phyloP scores from a whole-genome alignment of 2,113 vertebrate species.

The Leptodactylus fuscus region DNA sequence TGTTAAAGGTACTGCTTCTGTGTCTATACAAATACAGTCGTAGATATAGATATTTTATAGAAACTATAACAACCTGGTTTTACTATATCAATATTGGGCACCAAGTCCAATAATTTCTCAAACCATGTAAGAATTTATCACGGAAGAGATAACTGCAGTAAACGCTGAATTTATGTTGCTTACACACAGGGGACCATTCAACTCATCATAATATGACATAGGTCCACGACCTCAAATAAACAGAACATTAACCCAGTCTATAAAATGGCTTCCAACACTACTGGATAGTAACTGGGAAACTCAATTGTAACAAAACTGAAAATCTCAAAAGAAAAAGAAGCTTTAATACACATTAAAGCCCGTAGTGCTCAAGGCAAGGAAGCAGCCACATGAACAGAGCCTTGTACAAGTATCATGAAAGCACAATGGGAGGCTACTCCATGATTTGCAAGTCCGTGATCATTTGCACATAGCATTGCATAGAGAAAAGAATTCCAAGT shows the following conservation, averaged over 20 bases:
- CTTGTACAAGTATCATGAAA: conserved; percentile 17
- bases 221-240: background rate
- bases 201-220: background rate
- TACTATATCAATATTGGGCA: too few species aligned
- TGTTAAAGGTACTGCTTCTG: too few species aligned
- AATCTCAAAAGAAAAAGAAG: background rate
- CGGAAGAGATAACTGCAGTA: too few species aligned
- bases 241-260: background rate
- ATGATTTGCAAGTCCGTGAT: background rate
- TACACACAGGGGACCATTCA: background rate
- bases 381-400: background rate
- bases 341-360: background rate
- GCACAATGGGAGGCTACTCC: background rate
- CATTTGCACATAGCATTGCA: background rate
- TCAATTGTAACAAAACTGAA: background rate
- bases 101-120: too few species aligned
- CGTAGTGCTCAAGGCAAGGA: background rate
- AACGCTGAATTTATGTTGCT: background rate
- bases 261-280: background rate
- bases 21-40: too few species aligned
- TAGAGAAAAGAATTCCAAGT: background rate
- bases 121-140: too few species aligned
- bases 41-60: too few species aligned
- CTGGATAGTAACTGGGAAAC: background rate
- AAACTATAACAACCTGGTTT: too few species aligned